These are phyloP conservation scores for Folsomia candida DNA, from an alignment of 2,888 invertebrate genomes.

Conservation along the genomic window DNA sequence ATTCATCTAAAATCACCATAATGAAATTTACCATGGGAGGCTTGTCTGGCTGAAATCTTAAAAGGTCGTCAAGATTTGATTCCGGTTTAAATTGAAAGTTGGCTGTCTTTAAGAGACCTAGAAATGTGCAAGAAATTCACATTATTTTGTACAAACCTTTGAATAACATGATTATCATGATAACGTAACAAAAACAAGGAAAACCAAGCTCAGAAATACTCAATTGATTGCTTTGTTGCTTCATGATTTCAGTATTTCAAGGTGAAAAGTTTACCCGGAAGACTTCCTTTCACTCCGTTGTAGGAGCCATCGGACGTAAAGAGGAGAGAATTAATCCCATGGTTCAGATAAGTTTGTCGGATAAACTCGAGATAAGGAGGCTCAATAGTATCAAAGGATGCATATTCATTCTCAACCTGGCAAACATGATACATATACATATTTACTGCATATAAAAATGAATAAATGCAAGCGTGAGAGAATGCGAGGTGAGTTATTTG, in stretches of 20 bases:
- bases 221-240: too few species aligned
- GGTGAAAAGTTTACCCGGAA: too few species aligned
- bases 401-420: slow-evolving; percentile 60
- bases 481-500: background rate
- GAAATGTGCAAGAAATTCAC: too few species aligned
- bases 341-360: slow-evolving; percentile 53
- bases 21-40: slow-evolving; percentile 61
- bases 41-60: slow-evolving; percentile 56
- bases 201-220: too few species aligned
- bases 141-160: too few species aligned
- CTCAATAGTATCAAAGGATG: slow-evolving; percentile 53
- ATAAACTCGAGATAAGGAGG: slow-evolving; percentile 56
- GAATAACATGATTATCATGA: too few species aligned
- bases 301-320: slow-evolving; percentile 58
- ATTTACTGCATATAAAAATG: background rate
- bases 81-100: slow-evolving; percentile 59
- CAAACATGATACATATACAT: background rate
- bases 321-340: slow-evolving; percentile 56
- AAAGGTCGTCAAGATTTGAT: slow-evolving; percentile 55
- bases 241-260: too few species aligned
- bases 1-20: too few species aligned
- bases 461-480: too few species aligned
- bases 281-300: slow-evolving; percentile 52
- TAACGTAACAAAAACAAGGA: too few species aligned
- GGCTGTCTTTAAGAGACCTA: slow-evolving; percentile 60